Conservation (phyloP, 2,888 invertebrate genomes). For the Coenonympha arcania region DNA sequence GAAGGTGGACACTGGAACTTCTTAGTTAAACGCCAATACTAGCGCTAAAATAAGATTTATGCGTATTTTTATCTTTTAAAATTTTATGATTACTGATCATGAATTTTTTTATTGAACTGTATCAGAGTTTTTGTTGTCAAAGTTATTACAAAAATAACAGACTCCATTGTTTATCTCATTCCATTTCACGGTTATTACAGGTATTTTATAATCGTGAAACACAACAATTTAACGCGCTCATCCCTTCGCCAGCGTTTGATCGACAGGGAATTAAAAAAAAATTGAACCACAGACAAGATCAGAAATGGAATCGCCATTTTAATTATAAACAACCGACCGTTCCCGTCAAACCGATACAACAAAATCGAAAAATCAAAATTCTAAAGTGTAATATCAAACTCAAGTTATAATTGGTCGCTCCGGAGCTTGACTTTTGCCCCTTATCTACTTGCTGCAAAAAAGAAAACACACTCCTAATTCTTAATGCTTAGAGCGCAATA, state of each 20-base stretch:
- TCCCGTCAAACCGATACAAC: slow-evolving; percentile 56
- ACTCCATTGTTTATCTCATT: slow-evolving; percentile 13
- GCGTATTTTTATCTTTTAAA: too few relatives aligned
- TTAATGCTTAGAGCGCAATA: slow-evolving; percentile 25
- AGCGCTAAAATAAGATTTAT: too few relatives aligned
- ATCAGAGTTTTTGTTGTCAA: too few relatives aligned
- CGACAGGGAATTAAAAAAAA: slow-evolving; percentile 55
- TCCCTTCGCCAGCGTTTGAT: slow-evolving; percentile 51
- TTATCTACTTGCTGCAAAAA: slow-evolving; percentile 25
- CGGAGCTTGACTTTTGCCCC: slow-evolving; percentile 46
- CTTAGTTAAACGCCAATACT: too few relatives aligned
- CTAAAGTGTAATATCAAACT: slow-evolving; percentile 68
- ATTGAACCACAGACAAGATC: slow-evolving; percentile 34
- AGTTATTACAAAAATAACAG: neutral
- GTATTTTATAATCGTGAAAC: slow-evolving; percentile 25
- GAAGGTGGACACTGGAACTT: too few relatives aligned
- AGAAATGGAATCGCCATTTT: slow-evolving; percentile 63
- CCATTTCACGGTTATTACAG: slow-evolving; percentile 19
- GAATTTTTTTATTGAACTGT: too few relatives aligned
- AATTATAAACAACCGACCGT: slow-evolving; percentile 61
- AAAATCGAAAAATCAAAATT: slow-evolving; percentile 69
- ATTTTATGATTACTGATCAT: too few relatives aligned
- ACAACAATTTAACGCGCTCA: slow-evolving; percentile 32
- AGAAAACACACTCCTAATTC: slow-evolving; percentile 25
- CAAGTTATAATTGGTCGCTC: slow-evolving; percentile 66